These are phyloP conservation scores for Ornithorhynchus anatinus DNA, from an alignment of 2,113 vertebrate genomes.

Conservation along the genomic window DNA sequence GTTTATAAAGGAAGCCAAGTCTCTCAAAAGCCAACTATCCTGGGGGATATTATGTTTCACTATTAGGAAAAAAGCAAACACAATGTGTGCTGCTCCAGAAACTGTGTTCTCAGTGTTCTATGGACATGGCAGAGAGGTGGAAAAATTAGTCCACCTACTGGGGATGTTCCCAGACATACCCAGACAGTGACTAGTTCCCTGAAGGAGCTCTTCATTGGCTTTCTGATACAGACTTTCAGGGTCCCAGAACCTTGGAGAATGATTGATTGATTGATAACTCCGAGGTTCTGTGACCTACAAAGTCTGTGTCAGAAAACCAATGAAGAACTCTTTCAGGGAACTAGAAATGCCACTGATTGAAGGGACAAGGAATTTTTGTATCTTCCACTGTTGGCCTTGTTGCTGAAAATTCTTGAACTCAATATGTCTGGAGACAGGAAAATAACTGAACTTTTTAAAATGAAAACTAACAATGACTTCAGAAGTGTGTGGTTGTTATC, in stretches of 20 bases:
- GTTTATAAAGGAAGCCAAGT: no score
- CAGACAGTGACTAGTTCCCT: slow-evolving; percentile 9
- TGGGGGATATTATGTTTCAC: no score
- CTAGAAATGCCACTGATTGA: slow-evolving; percentile 18
- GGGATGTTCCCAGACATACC: slow-evolving; percentile 26
- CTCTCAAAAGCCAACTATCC: no score
- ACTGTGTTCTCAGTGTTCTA: rapidly evolving
- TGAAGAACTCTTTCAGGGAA: not conserved
- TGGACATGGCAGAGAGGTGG: not conserved
- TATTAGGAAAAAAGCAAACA: no score
- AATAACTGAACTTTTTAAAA: slow-evolving; percentile 52
- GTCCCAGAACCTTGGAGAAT: not conserved
- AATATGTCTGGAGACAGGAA: slow-evolving; percentile 54
- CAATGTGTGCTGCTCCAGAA: no score
- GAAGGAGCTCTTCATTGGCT: slow-evolving; percentile 3
- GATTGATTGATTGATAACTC: not conserved
- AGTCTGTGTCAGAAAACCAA: not conserved
- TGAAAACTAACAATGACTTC: slow-evolving; percentile 64
- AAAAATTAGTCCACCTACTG: slow-evolving; percentile 9
- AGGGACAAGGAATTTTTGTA: no score
- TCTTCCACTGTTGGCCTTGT: no score
- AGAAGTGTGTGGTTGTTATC: slow-evolving; percentile 73
- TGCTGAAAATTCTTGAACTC: slow-evolving; percentile 35
- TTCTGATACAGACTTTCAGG: no score
- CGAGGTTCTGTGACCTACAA: not conserved